Evolutionary conservation across 2,797 vertebrate genomes (phyloP), one percentile per base, ranked within the genome.

Genomic region (Nannoperca australis): DNA sequence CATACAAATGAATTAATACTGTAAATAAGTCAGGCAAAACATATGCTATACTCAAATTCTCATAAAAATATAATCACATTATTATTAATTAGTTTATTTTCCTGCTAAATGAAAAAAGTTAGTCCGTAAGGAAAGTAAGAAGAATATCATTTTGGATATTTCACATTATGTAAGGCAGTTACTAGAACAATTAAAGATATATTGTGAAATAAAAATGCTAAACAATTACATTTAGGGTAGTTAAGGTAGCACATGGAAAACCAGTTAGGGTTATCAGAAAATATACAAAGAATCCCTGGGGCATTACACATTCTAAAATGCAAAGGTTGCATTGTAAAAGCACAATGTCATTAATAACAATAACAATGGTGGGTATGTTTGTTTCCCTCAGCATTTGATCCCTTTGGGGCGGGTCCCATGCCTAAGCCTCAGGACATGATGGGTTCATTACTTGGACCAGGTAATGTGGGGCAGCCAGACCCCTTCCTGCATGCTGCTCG

Each of bases 401-500:
- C 95, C 0, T 99, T 99, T 78, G 97, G 97, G 82, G 88, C 95
- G 0, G 95, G 96, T 81, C 93, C 97, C 50, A 96, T 96, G 89
- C 94, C 96, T n/a, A 93, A 96, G 13, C 96, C 96, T 78, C 96
- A 96, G 76, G 98, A 99, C 90, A 93, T 98, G 88, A 96, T 98
- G 90, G 96, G 97, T 8, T 96, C 96, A 58, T 97, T 99, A 83
- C 96, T 99, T 45, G 96, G 95, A 84, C 95, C 96, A 89, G 95
- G 97, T 90, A 95, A 94, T 76, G 79, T 92, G 84, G 92, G 90
- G 79, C 93, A 96, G 68, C 90, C 95, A 66, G 97, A 98, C 92
- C 95, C 96, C 78, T 97, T 99, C 89, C 95, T 97, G 89, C 97
- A 98, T 93, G 96, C 96, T 54, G 94, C 97, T 68, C 95, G 96